These are phyloP conservation scores for Semnopithecus entellus DNA, from an alignment of 2,113 vertebrate species.

Conservation along the genomic window DNA sequence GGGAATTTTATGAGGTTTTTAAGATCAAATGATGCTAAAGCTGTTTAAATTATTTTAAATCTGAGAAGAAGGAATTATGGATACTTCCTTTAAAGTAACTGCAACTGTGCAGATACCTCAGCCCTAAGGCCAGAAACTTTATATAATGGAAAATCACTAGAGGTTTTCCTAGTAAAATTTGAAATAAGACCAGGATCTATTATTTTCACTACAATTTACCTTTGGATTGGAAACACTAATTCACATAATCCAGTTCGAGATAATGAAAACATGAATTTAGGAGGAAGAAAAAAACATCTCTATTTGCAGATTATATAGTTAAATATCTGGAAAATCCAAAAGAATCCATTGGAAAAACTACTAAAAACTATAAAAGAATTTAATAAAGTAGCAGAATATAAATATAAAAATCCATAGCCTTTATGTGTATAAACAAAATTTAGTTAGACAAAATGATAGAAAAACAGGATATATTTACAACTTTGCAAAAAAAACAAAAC, in stretches of 20 bases:
- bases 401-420: not conserved
- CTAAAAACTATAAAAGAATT: not conserved
- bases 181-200: not conserved
- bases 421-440: not conserved
- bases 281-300: not conserved
- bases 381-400: not conserved
- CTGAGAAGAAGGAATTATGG: not conserved
- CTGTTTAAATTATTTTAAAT: not conserved
- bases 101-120: not conserved
- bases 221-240: not conserved
- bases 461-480: not conserved
- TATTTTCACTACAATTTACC: not conserved
- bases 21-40: not conserved
- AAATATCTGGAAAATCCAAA: not conserved
- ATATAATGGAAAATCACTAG: not conserved
- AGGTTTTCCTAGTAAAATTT: not conserved
- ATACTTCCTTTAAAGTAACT: not conserved
- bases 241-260: not conserved
- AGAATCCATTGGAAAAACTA: not conserved
- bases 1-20: not conserved
- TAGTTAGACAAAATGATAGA: not conserved
- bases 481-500: not conserved
- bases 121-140: not conserved
- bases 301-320: not conserved
- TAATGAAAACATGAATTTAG: not conserved